These are phyloP conservation scores for Periophthalmus magnuspinnatus DNA, from an alignment of 2,797 vertebrate species.

Conservation along the genomic window DNA sequence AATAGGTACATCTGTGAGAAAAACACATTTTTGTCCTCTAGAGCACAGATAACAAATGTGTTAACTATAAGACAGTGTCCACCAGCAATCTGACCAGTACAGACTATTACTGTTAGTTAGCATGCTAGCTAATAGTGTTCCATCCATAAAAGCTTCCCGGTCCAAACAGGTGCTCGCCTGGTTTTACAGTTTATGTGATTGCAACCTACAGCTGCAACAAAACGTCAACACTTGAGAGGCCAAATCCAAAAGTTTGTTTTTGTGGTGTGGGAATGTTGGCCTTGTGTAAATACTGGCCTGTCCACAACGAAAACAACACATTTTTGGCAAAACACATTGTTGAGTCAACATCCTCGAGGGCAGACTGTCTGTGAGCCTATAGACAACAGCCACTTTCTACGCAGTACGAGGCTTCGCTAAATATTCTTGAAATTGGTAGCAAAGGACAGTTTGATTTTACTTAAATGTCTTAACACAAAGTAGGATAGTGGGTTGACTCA, in stretches of 20 bases:
- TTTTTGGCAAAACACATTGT: not conserved
- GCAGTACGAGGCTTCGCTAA: not conserved
- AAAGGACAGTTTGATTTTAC: slow-evolving; percentile 2
- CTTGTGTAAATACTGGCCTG: not conserved
- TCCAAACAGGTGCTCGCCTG: not conserved
- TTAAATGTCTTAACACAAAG: not conserved
- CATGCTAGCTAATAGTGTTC: not conserved
- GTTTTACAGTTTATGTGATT: slow-evolving; percentile 2
- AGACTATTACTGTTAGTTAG: no score
- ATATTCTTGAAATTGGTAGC: slow-evolving; percentile 24
- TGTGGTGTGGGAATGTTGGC: slow-evolving; percentile 2
- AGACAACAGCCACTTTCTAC: not conserved
- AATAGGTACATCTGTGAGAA: no score
- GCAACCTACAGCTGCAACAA: slow-evolving; percentile 2
- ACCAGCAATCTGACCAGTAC: no score
- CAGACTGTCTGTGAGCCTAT: not conserved
- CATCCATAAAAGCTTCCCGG: not conserved
- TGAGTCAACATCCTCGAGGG: not conserved
- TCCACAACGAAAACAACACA: not conserved
- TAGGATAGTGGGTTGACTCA: not conserved
- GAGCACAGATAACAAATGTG: no score
- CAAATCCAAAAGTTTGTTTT: slow-evolving; percentile 8
- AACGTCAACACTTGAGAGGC: not conserved
- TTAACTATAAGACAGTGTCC: no score
- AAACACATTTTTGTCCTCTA: no score